These are phyloP conservation scores for Progne subis DNA, from an alignment of 2,113 vertebrate species.

Conservation along the genomic window DNA sequence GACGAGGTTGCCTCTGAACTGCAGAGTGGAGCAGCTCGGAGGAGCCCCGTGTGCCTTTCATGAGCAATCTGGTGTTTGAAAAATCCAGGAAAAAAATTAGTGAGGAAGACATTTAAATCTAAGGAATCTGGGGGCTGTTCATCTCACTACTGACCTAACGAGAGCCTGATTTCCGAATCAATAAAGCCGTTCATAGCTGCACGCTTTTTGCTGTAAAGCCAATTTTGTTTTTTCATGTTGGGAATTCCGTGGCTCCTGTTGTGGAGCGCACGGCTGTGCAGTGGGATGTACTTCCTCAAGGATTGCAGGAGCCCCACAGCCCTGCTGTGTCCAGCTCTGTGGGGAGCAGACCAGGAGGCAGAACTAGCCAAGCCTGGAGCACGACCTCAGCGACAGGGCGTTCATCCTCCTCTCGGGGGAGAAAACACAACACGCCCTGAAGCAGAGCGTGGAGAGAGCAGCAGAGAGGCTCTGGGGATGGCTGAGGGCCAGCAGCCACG, in stretches of 20 bases:
- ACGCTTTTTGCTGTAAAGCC: neutral
- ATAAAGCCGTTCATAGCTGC: neutral
- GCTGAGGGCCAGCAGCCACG: neutral
- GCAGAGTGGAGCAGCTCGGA: neutral
- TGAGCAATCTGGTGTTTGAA: neutral
- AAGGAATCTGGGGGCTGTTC: neutral
- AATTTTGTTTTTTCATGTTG: neutral
- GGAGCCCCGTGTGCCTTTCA: neutral
- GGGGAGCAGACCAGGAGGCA: neutral
- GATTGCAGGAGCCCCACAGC: neutral
- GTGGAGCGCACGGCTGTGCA: accelerated
- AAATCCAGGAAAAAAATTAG: neutral
- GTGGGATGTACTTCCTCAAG: neutral
- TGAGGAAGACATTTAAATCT: neutral
- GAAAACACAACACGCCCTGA: accelerated
- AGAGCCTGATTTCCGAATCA: neutral
- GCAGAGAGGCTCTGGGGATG: neutral
- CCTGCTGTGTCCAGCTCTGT: neutral
- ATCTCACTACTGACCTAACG: neutral
- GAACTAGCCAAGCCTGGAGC: neutral
- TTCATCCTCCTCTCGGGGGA: neutral
- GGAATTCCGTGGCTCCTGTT: neutral
- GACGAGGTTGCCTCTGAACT: neutral
- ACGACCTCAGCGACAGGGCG: accelerated
- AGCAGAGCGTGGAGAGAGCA: neutral